Evolutionary conservation across 2,113 vertebrate species (phyloP).

Genomic region (Indicator maculatus): DNA sequence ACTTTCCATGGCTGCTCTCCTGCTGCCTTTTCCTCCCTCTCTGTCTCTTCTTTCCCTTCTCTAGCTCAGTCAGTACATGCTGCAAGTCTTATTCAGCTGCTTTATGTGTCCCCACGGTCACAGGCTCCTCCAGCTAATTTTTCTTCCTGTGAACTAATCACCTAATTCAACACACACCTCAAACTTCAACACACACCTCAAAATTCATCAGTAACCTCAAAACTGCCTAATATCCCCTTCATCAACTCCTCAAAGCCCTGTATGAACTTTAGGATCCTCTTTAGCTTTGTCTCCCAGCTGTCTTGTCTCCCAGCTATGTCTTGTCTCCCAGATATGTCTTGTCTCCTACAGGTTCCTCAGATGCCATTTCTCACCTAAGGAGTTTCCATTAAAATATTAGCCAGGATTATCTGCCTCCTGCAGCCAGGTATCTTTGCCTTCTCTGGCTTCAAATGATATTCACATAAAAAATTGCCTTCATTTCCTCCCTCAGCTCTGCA

Average conservation of each 20-base stretch:
- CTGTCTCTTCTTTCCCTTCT: background rate
- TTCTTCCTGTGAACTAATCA: background rate
- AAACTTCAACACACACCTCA: background rate
- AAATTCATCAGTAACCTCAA: background rate
- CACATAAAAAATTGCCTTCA: background rate
- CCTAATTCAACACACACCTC: background rate
- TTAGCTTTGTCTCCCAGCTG: background rate
- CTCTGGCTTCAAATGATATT: background rate
- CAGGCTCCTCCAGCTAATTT: background rate
- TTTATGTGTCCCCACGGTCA: background rate
- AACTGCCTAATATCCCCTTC: background rate
- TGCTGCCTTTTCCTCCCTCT: background rate
- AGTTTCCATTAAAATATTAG: background rate
- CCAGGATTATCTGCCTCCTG: background rate
- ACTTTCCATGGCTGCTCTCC: background rate
- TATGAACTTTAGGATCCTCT: background rate
- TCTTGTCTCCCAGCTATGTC: background rate
- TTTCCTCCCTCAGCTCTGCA: background rate
- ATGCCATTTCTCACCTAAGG: background rate
- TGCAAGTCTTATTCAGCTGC: background rate
- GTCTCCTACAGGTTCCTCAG: background rate
- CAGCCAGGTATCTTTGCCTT: background rate
- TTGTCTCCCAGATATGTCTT: background rate
- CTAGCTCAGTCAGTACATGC: background rate
- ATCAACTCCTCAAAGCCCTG: background rate